Evolutionary conservation across 1,140 invertebrate species (phyloP), one percentile per base, ranked within the genome.

Genomic region (Lasioglossum albipes): DNA sequence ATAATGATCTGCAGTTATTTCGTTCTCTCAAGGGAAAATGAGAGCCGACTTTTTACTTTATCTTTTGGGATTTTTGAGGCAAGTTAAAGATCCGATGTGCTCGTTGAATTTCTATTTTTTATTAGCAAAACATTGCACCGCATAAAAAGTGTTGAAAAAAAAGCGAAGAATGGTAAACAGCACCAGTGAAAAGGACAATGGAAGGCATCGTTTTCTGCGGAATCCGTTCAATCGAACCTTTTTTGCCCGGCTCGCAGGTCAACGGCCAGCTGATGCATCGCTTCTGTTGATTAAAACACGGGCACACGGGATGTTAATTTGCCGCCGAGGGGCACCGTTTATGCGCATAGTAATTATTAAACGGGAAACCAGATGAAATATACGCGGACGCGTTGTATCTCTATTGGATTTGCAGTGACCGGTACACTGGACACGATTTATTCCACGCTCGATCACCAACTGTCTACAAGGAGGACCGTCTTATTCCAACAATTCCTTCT

Each of bases 261-360:
- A 66, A 49, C 22, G 49, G 7, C 31, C 77, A n/a, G 42, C 12
- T 10, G 77, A 73, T 36, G 10, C 22, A 45, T 49, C 22, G 42
- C 49, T 57, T 45, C 36, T 6, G 13, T 36, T n/a, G 49, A 54
- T 54, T 54, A 54, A 54, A 54, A 54, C 18, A 20, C 52, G 18
- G 52, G 16, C 18, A 54, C 13, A 6, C 18, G 52, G 16, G 52
- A 54, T 54, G 52, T 16, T 54, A 20, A 54, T 54, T 54, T 20
- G 16, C 13, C 49, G 72, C 77, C 52, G 52, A 73, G 68, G 79
- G 75, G 75, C 65, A 67, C 41, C 54, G 45, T 71, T 81, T 81
- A 81, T 83, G 71, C 82, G 72, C 78, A 66, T 72, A 75, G 74
- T 74, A 54, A 54, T 20, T 80, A 71, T 81, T 31, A 76, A 81